These are phyloP conservation scores for Pachydiplax longipennis DNA, from an alignment of 2,888 invertebrate species.

Conservation along the genomic window DNA sequence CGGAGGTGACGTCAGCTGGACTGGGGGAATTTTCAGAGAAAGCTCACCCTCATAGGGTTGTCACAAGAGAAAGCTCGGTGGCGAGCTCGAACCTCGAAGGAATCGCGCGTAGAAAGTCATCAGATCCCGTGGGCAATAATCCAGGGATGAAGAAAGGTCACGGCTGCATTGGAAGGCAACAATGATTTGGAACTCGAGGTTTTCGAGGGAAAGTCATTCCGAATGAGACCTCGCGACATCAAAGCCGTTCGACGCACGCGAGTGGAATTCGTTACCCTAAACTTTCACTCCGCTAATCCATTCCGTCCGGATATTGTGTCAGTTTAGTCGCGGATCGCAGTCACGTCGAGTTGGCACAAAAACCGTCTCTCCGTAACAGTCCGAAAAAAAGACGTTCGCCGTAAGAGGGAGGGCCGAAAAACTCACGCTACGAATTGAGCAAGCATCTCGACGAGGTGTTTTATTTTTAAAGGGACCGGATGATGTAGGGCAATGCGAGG, in stretches of 20 bases:
- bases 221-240: not conserved
- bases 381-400: not conserved
- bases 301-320: not conserved
- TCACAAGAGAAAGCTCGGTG: not conserved
- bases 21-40: not conserved
- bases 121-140: not conserved
- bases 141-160: not conserved
- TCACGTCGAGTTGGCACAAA: not conserved
- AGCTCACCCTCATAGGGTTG: not conserved
- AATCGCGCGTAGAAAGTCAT: not conserved
- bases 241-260: not conserved
- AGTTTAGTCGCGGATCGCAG: not conserved
- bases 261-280: not conserved
- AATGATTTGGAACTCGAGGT: no score
- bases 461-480: not conserved
- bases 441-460: not conserved
- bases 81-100: not conserved
- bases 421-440: not conserved
- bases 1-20: not conserved
- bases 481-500: not conserved
- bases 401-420: not conserved
- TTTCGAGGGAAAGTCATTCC: not conserved
- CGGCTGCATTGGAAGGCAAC: not conserved
- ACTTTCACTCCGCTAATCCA: not conserved
- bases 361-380: not conserved